phyloP scores from a whole-genome alignment of 2,113 vertebrate genomes.

The Nanorana parkeri region DNA sequence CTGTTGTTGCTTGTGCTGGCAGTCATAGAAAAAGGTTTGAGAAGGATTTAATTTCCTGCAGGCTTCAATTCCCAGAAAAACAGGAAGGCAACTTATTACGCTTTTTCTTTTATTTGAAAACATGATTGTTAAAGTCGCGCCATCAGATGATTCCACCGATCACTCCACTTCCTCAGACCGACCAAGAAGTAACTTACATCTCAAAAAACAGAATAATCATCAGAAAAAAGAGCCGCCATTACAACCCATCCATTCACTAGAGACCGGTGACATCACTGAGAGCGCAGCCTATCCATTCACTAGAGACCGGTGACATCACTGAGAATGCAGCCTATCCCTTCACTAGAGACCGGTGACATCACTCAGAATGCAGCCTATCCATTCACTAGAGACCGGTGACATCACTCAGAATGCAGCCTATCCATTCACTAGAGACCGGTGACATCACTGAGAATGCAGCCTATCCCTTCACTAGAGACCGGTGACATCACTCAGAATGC shows the following conservation, averaged over 20 bases:
- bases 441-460: too few species aligned
- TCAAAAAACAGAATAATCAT: too few species aligned
- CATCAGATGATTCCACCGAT: conserved; percentile 48
- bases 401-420: too few species aligned
- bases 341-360: background rate
- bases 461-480: too few species aligned
- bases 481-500: too few species aligned
- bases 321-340: background rate
- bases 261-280: too few species aligned
- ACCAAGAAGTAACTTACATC: background rate
- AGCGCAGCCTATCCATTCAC: too few species aligned
- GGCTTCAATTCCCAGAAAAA: conserved; percentile 59
- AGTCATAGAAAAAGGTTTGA: background rate
- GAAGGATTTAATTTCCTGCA: conserved; percentile 61
- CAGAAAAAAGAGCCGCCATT: too few species aligned
- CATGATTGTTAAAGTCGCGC: conserved; percentile 4
- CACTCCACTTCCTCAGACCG: background rate
- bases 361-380: background rate
- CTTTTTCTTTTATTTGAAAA: conserved; percentile 54
- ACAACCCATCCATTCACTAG: background rate
- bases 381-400: too few species aligned
- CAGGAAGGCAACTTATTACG: conserved; percentile 61
- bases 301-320: background rate
- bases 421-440: too few species aligned
- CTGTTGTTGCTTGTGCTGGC: conserved; percentile 6